Evolutionary conservation across 2,797 vertebrate genomes (phyloP).

Genomic region (Muscicapa comitata): DNA sequence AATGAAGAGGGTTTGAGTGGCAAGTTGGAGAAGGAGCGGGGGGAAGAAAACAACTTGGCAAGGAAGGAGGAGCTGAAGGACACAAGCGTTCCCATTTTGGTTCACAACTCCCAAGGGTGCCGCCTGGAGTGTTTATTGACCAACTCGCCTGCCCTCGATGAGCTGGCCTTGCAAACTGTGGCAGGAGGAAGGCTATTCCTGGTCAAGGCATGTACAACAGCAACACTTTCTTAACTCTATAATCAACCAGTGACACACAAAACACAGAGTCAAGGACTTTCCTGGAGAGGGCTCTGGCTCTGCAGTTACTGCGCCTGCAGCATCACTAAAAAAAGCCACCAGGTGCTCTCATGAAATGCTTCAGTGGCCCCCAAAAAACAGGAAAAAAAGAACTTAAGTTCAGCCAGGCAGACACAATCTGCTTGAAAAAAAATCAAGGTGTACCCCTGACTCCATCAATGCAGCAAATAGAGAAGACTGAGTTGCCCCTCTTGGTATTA

Average conservation of each 20-base stretch:
- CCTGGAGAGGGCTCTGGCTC: neutral
- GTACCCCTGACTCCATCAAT: neutral
- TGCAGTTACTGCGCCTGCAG: neutral
- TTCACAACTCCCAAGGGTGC: slow-evolving; percentile 15
- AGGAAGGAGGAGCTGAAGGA: slow-evolving; percentile 22
- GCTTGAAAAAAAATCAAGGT: neutral
- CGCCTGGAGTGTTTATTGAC: neutral
- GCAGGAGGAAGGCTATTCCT: neutral
- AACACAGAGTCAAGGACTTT: neutral
- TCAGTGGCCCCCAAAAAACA: neutral
- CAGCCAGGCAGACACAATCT: neutral
- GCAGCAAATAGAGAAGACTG: neutral
- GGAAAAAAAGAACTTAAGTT: neutral
- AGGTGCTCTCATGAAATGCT: neutral
- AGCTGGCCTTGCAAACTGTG: neutral
- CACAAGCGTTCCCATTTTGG: neutral
- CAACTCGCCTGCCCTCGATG: neutral
- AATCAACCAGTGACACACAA: neutral
- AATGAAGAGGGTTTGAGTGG: neutral
- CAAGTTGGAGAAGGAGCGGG: neutral
- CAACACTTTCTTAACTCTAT: neutral
- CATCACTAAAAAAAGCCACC: neutral
- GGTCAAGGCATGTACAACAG: neutral
- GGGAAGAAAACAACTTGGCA: slow-evolving; percentile 17
- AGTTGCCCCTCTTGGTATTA: neutral